phyloP scores from a whole-genome alignment of 2,113 vertebrate species.

The Phocoena sinus region DNA sequence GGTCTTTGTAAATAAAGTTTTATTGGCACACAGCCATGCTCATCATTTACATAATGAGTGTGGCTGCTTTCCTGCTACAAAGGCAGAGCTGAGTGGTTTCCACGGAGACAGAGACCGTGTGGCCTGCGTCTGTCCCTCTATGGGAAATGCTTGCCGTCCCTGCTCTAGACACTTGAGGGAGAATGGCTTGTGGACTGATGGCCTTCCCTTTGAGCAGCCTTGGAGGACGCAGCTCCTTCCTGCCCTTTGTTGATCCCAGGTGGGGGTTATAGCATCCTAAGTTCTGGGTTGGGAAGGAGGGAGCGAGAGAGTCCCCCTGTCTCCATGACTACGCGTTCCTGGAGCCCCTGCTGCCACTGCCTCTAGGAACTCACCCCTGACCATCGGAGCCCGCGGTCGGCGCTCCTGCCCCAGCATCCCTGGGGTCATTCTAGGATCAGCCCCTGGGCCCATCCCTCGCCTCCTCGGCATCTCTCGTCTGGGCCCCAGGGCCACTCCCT shows the following conservation, averaged over 20 bases:
- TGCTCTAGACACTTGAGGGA: neutral
- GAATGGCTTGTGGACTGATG: neutral
- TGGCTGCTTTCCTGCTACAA: accelerated
- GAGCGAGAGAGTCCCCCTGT: neutral
- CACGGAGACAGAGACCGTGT: accelerated
- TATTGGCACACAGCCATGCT: accelerated
- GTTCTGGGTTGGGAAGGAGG: neutral
- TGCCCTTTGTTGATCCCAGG: too few species aligned
- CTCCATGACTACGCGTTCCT: accelerated
- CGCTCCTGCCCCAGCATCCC: neutral
- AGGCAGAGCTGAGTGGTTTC: neutral
- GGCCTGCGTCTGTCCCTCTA: neutral
- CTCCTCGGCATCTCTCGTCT: neutral
- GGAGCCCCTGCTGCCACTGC: neutral
- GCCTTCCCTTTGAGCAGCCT: neutral
- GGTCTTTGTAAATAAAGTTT: neutral
- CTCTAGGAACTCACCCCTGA: neutral
- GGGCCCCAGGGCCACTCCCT: neutral
- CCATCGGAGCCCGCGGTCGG: neutral
- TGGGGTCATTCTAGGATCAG: neutral
- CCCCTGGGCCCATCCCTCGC: accelerated
- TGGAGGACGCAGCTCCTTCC: neutral
- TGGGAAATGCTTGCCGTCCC: neutral
- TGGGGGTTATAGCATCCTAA: accelerated
- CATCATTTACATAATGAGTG: accelerated